Evolutionary conservation across 35 echinoderm and acorn worm species (phyloP), one percentile per base, ranked within the genome.

Genomic region (Acanthaster planci): DNA sequence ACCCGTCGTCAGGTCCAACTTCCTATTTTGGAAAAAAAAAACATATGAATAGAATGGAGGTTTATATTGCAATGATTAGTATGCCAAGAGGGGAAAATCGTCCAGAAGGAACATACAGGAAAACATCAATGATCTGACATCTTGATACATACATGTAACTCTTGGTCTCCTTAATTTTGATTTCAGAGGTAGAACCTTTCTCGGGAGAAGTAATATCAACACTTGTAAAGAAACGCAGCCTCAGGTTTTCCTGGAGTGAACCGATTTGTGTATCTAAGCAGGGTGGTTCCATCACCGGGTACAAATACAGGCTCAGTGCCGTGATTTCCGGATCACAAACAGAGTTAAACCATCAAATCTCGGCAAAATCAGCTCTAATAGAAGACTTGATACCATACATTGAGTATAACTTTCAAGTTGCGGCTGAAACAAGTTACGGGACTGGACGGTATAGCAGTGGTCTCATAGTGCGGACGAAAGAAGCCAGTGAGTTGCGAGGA

Each of bases 401-500:
- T n/a, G 55, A 83, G 12, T 83, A 59, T 19, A 57, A 29, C 17
- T 83, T 83, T 27, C 53, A 57, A 9, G 81, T 83, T 58, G 81
- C 81, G n/a, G 81, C 26, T 38, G 1, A 5, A 0, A 83, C 81
- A 3, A 83, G 55, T 83, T 2, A 26, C 2, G 42, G 79, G 40
- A 32, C 1, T 2, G 79, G 51, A 51, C 39, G 40, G 29, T 55
- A 50, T 31, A 81, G 79, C 12, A 34, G 1, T 23, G 18, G 12
- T 32, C 0, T 81, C 14, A 26, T 0, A 6, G 16, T 2, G 22
- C 19, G 51, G 51, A 81, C 79, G 2, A 18, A 8, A 32, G 79
- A 81, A 35, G 79, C 27, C 9, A 31, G 79, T 72, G 10, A 31
- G 60, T 35, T 47, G 4, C 42, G 42, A 12, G n/a, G n/a, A n/a